These are phyloP conservation scores for Sinopyrophorus schimmeli DNA, from an alignment of 2,888 invertebrate genomes.

Conservation along the genomic window DNA sequence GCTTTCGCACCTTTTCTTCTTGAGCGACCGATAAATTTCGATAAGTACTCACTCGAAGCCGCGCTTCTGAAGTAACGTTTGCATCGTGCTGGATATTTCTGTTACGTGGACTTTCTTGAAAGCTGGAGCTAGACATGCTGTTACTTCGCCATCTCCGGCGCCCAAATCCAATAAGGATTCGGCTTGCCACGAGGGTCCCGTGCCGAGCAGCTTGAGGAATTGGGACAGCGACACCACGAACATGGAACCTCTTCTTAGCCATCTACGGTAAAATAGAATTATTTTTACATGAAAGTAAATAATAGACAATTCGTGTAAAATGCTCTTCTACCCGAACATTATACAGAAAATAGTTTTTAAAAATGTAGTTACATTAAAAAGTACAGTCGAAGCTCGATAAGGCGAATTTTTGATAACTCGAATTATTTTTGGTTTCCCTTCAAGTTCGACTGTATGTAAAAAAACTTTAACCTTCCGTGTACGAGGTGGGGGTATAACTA, in stretches of 20 bases:
- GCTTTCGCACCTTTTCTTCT: slow-evolving; percentile 8
- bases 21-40: background rate
- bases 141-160: slow-evolving; percentile 95
- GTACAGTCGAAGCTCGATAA: no score
- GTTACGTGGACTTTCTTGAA: slow-evolving; percentile 82
- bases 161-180: slow-evolving; percentile 80
- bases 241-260: slow-evolving; percentile 93
- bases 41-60: slow-evolving; percentile 71
- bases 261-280: slow-evolving; percentile 59
- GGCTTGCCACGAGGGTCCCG: slow-evolving; percentile 51
- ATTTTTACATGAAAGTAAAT: background rate
- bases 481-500: no score
- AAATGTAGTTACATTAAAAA: no score
- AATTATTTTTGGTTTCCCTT: no score
- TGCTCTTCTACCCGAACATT: no score
- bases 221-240: slow-evolving; percentile 89
- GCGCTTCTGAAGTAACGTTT: slow-evolving; percentile 72
- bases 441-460: no score
- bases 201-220: slow-evolving; percentile 66
- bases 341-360: no score
- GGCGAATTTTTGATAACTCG: no score
- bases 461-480: no score
- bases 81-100: slow-evolving; percentile 90
- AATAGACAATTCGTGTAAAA: no score
- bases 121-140: slow-evolving; percentile 74